Evolutionary conservation across 2,797 vertebrate genomes (phyloP).

Genomic region (Epinephelus awoara): DNA sequence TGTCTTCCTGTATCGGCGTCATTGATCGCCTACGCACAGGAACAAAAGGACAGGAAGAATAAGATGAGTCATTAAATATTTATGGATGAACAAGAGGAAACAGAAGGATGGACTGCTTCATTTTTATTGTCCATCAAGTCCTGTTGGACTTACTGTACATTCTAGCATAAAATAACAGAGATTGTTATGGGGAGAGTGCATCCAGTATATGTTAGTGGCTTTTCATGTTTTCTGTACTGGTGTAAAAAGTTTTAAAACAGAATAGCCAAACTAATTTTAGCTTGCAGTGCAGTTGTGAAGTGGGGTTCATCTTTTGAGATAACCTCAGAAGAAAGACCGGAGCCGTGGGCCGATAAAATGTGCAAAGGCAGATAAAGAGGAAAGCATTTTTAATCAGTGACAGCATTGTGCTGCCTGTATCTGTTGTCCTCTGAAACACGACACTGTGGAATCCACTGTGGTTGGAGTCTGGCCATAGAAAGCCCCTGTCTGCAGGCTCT

Average conservation of each 20-base stretch:
- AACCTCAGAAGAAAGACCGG: slow-evolving; percentile 19
- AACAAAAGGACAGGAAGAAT: background rate
- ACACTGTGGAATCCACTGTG: slow-evolving; percentile 29
- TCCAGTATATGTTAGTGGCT: background rate
- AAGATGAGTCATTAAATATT: background rate
- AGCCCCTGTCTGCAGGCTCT: slow-evolving; percentile 13
- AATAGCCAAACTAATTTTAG: background rate
- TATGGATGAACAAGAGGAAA: background rate
- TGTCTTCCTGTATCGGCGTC: background rate
- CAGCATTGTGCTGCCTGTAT: slow-evolving; percentile 42
- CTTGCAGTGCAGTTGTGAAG: slow-evolving; percentile 16
- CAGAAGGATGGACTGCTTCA: background rate
- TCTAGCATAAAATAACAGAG: background rate
- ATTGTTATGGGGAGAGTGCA: background rate
- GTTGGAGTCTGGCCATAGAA: slow-evolving; percentile 25
- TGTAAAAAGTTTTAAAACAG: background rate
- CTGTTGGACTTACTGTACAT: background rate
- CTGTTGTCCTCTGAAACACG: slow-evolving; percentile 20
- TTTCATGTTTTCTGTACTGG: background rate
- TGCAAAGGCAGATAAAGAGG: slow-evolving; percentile 49
- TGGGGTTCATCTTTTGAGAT: slow-evolving; percentile 37
- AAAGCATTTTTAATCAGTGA: slow-evolving; percentile 45
- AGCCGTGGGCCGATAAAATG: slow-evolving; percentile 19
- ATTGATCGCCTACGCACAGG: background rate
- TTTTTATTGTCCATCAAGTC: background rate